These are phyloP conservation scores for Phrynocephalus forsythii DNA, from an alignment of 2,797 vertebrate species.

Conservation along the genomic window DNA sequence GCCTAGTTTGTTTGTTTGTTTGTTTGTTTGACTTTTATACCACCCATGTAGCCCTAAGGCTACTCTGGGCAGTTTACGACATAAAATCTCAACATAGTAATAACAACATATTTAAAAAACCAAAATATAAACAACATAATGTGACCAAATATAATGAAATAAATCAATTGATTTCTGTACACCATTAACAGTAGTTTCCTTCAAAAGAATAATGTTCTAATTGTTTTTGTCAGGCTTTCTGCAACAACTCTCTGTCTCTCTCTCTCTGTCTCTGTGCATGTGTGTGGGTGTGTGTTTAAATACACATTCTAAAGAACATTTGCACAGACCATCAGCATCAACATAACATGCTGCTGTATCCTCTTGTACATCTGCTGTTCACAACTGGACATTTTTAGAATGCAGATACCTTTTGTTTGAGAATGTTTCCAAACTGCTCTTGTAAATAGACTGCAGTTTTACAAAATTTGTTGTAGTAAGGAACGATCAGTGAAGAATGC, in stretches of 20 bases:
- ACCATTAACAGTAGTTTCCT: background rate
- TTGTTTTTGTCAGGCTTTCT: background rate
- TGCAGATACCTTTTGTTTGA: background rate
- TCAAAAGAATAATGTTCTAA: background rate
- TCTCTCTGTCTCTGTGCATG: no score
- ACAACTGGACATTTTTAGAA: background rate
- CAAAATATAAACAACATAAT: no score
- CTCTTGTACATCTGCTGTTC: background rate
- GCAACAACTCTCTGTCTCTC: background rate
- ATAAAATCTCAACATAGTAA: no score
- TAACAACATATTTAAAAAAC: no score
- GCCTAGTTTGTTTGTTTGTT: background rate
- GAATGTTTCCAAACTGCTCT: background rate
- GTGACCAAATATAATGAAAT: no score
- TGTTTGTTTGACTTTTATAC: no score
- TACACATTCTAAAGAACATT: background rate
- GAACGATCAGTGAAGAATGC: background rate
- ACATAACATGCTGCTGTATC: background rate
- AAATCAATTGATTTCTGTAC: background rate
- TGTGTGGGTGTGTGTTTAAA: background rate
- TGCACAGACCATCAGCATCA: background rate
- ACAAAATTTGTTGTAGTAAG: background rate
- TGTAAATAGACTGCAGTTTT: conserved; percentile 2
- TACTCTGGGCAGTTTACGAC: no score
- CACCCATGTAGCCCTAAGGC: no score